Evolutionary conservation across 2,113 vertebrate species (phyloP).

Genomic region (Arizona elegans): DNA sequence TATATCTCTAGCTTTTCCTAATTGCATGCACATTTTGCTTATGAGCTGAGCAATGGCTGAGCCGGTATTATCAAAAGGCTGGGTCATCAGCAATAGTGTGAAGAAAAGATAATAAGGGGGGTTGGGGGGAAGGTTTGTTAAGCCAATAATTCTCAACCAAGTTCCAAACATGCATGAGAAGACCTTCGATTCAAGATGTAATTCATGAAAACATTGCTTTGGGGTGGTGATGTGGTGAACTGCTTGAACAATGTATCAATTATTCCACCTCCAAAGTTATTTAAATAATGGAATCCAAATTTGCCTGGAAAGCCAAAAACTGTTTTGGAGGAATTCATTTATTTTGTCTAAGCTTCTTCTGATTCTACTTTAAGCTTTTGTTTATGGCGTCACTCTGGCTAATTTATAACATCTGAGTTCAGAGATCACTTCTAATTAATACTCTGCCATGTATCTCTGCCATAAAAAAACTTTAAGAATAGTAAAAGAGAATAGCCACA

Average conservation of each 20-base stretch:
- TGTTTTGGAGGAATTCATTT: neutral
- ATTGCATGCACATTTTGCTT: constrained; percentile 27
- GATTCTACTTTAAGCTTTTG: neutral
- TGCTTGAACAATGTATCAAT: neutral
- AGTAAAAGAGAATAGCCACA: neutral
- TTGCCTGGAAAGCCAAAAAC: neutral
- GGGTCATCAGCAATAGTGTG: neutral
- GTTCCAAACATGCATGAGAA: neutral
- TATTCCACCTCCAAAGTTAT: neutral
- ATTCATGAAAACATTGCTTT: neutral
- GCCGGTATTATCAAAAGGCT: neutral
- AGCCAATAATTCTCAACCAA: neutral
- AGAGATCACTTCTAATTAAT: neutral
- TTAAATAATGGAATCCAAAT: neutral
- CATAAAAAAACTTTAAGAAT: neutral
- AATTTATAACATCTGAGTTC: neutral
- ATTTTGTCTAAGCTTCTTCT: neutral
- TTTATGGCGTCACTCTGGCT: neutral
- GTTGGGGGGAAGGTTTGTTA: neutral
- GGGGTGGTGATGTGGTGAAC: neutral
- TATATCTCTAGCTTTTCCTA: constrained; percentile 18
- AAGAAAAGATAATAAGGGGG: neutral
- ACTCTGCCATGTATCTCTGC: neutral
- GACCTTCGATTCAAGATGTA: neutral
- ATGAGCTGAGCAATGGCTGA: neutral